phyloP scores from a whole-genome alignment of 2,888 invertebrate genomes.

The Drosophila lacicola region DNA sequence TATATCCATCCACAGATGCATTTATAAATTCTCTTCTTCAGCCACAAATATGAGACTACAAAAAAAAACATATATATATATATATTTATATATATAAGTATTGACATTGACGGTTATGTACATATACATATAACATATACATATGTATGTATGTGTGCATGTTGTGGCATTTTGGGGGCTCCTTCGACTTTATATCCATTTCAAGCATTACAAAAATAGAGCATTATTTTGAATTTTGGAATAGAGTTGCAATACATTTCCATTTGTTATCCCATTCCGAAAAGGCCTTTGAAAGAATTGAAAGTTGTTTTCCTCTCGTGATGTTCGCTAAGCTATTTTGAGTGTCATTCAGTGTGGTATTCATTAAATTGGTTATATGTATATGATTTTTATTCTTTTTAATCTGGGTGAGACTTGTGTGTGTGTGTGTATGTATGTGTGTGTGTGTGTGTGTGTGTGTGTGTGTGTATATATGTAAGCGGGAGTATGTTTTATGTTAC shows the following conservation, averaged over 20 bases:
- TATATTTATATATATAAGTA: background rate
- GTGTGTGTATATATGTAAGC: conserved; percentile 31
- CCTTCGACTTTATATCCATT: conserved; percentile 23
- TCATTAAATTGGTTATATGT: too few relatives aligned
- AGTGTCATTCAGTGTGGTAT: too few relatives aligned
- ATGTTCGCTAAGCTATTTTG: too few relatives aligned
- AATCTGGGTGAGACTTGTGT: background rate
- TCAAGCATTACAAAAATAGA: conserved; percentile 57
- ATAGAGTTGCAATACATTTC: conserved; percentile 28
- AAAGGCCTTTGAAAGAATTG: conserved; percentile 65
- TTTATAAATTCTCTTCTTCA: too few relatives aligned
- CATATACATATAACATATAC: conserved; percentile 13
- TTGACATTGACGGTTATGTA: conserved; percentile 25
- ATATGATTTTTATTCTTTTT: background rate
- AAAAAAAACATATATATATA: too few relatives aligned
- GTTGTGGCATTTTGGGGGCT: conserved; percentile 2
- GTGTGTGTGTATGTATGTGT: background rate
- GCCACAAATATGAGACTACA: too few relatives aligned
- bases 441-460: background rate
- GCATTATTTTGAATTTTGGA: conserved; percentile 37
- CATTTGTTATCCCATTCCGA: conserved; percentile 16
- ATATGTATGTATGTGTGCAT: conserved; percentile 6
- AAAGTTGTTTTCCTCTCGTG: conserved; percentile 23
- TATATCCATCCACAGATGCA: conserved; percentile 11
- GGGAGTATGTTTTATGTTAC: conserved; percentile 23